These are phyloP conservation scores for Ceyx cyanopectus DNA, from an alignment of 2,113 vertebrate species.

Conservation along the genomic window DNA sequence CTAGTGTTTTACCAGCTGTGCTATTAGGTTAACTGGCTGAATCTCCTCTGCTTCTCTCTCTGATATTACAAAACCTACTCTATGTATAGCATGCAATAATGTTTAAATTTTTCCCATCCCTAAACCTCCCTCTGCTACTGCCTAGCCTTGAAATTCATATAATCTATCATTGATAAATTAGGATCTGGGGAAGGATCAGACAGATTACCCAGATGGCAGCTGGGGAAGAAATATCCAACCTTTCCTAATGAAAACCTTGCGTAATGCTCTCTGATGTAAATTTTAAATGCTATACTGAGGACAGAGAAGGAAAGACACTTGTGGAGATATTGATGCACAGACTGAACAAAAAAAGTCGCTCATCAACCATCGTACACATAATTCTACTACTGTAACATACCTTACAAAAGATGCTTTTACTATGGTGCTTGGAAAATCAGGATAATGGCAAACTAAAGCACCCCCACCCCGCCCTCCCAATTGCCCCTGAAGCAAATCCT, in stretches of 20 bases:
- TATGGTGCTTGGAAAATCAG: not conserved
- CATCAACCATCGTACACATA: not conserved
- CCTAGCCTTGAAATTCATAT: slow-evolving; percentile 57
- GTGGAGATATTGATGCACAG: not conserved
- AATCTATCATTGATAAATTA: slow-evolving; percentile 67
- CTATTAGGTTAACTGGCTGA: slow-evolving; percentile 72
- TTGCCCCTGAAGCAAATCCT: not conserved
- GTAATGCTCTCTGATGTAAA: slow-evolving; percentile 27
- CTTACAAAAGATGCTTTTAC: not conserved
- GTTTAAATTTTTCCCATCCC: slow-evolving; percentile 32
- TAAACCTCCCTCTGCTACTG: slow-evolving; percentile 46
- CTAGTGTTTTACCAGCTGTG: slow-evolving; percentile 73
- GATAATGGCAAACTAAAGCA: not conserved
- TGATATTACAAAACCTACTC: not conserved
- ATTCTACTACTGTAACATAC: not conserved
- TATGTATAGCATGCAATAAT: slow-evolving; percentile 28
- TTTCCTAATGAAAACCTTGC: slow-evolving; percentile 40
- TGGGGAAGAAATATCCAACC: slow-evolving; percentile 12
- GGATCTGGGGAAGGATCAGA: slow-evolving; percentile 65
- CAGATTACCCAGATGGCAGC: slow-evolving; percentile 63
- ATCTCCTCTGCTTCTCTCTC: slow-evolving; percentile 20
- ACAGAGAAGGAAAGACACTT: not conserved
- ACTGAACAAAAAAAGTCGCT: not conserved
- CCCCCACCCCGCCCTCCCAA: not conserved
- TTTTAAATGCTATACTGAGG: not conserved